Percentiles rank a stretch among this genome's conserved stretches.
These are phyloP conservation scores for Oncopeltus fasciatus DNA, from an alignment of 1,140 invertebrate genomes.

Conservation along the genomic window DNA sequence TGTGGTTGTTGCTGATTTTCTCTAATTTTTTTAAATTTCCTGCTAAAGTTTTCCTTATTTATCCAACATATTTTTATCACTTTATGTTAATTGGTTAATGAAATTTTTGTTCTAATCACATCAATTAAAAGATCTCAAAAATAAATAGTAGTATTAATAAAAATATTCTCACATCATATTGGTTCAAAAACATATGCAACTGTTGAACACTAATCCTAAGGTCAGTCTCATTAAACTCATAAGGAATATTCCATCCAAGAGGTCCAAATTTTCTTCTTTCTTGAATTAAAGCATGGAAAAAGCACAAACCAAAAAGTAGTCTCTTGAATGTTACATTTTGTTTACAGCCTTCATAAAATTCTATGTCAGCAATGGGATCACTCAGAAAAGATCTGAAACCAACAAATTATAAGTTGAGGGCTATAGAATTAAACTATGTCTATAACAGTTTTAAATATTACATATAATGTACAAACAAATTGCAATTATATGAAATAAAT, in stretches of 20 bases:
- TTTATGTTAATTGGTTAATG: no score
- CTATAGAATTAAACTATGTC: no score
- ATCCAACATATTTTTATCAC: no score
- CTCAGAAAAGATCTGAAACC: constrained; percentile 60
- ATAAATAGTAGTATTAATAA: constrained; percentile 3
- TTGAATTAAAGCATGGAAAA: constrained; percentile 87
- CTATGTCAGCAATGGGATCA: constrained; percentile 72
- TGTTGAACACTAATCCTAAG: constrained; percentile 75
- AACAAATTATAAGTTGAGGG: no score
- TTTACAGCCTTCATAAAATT: constrained; percentile 75
- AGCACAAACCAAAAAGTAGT: constrained; percentile 76
- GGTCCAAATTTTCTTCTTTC: constrained; percentile 84
- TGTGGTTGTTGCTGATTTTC: not conserved
- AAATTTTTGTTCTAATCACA: no score
- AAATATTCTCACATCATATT: constrained; percentile 44
- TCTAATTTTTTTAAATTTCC: not conserved
- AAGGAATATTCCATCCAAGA: constrained; percentile 88
- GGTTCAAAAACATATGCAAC: constrained; percentile 75
- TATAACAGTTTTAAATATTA: no score
- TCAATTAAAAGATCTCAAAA: no score
- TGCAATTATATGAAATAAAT: no score
- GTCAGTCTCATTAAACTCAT: constrained; percentile 93
- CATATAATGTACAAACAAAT: no score
- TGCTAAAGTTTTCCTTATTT: no score
- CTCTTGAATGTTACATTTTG: constrained; percentile 68